Base-by-base conservation (phyloP, 1,140 invertebrate genomes). In the Drosophila takahashii region DNA sequence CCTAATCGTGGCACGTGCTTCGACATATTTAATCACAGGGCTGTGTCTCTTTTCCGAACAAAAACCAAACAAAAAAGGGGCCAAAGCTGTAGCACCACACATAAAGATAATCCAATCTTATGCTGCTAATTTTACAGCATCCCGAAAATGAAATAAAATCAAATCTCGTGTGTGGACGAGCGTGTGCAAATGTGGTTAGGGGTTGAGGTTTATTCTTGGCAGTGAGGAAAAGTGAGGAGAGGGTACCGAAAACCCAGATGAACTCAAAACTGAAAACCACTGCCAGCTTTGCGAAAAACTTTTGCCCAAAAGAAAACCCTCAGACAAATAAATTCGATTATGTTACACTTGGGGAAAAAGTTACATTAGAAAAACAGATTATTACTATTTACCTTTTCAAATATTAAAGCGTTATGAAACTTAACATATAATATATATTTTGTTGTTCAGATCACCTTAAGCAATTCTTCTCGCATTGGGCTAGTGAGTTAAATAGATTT, bases 1-100 rank as follows among this genome's bases (percentile, higher is more conserved):
- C 79, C 81, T 90, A 90, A 90, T 90, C 85, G 85, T 90, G 85
- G 85, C 85, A 90, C 85, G 85, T 90, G 85, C 86, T 73, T 70
- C 61, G 51, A 81, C 87, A 90, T 85, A 81, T 73, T 79, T 90
- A 90, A 90, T 90, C 74, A 90, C 71, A 81, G 81, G 70, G 71
- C 75, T 69, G 48, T 54, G 51, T 62, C 39, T 50, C 27, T 18
- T 27, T 11, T 15, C 66, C 26, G 26, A 47, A 54, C 58, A 57
- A 42, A 52, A 56, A 26, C 52, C 65, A 37, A 61, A 41, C 26
- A 51, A 66, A 64, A 60, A 72, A 79, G 42, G 45, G 56, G 22
- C 44, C 39, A 51, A 58, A 54, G 61, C n/a, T 10, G 26, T 4
- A 50, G 60, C 60, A 60, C 42, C 64, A 50, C 62, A 81, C 69